Conservation (phyloP, 2,797 vertebrate genomes). For the Manis javanica region DNA sequence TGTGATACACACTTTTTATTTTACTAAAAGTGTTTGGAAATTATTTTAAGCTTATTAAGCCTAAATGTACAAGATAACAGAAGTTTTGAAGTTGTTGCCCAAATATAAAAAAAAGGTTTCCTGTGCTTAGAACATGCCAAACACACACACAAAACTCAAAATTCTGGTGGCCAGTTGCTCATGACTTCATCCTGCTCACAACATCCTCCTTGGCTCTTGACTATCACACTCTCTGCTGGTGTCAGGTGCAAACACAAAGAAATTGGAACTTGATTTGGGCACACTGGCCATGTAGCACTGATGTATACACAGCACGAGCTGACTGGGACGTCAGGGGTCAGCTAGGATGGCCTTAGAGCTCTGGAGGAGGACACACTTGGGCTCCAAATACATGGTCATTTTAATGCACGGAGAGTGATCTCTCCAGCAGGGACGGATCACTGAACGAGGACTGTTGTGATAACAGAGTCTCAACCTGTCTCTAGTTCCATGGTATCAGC, state of each 20-base stretch:
- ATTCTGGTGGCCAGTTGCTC: background rate
- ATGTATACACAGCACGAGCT: fast-evolving
- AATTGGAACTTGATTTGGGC: background rate
- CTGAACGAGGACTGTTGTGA: fast-evolving
- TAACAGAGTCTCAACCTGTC: background rate
- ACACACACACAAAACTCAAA: fast-evolving
- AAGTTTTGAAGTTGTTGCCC: background rate
- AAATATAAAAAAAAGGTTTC: too few species aligned
- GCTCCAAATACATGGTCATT: fast-evolving
- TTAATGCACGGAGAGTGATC: background rate
- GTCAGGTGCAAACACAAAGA: background rate
- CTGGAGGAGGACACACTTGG: background rate
- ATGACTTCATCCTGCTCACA: fast-evolving
- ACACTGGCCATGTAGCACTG: fast-evolving
- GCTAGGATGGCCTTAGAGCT: background rate
- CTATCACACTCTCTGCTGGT: background rate
- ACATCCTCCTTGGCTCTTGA: fast-evolving
- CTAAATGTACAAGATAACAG: background rate
- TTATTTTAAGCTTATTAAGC: background rate
- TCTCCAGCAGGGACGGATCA: background rate
- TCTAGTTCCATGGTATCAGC: background rate
- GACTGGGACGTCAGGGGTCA: too few species aligned
- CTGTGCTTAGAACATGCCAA: too few species aligned
- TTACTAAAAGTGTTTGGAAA: background rate
- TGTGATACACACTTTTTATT: too few species aligned